A percentile compares a stretch with the other conserved stretches of the same genome.
These are phyloP conservation scores for Aleiodes testaceus DNA, from an alignment of 2,888 invertebrate genomes.

Conservation along the genomic window DNA sequence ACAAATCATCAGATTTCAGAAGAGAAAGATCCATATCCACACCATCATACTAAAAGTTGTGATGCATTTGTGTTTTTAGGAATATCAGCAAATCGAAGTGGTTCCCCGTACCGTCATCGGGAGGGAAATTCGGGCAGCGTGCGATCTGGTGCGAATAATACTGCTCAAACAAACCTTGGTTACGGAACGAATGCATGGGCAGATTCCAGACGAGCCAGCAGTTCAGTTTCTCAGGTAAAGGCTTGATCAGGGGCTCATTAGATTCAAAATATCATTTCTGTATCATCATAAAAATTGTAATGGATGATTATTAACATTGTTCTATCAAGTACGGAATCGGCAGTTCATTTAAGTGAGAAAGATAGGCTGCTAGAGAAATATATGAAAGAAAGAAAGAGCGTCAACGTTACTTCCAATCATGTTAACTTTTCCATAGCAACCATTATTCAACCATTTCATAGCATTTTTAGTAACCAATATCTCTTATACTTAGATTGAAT, in stretches of 20 bases:
- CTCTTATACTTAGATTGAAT: no score
- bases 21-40: neutral
- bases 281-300: neutral
- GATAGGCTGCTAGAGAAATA: no score
- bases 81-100: conserved; percentile 72
- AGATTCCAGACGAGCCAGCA: conserved; percentile 81
- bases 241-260: neutral
- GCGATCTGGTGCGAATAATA: conserved; percentile 72
- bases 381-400: no score
- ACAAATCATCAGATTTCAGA: no score
- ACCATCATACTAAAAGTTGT: neutral
- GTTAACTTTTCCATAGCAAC: no score
- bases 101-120: conserved; percentile 79
- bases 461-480: no score
- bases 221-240: conserved; percentile 82
- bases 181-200: conserved; percentile 74
- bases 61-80: conserved; percentile 51
- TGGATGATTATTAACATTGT: neutral
- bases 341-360: neutral
- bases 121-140: conserved; percentile 71
- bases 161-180: conserved; percentile 73
- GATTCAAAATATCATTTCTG: neutral
- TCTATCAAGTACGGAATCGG: no score
- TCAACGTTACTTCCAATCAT: no score
- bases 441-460: no score